Evolutionary conservation across 2,888 invertebrate genomes (phyloP).

Genomic region (Sphaerophoria rueppellii): DNA sequence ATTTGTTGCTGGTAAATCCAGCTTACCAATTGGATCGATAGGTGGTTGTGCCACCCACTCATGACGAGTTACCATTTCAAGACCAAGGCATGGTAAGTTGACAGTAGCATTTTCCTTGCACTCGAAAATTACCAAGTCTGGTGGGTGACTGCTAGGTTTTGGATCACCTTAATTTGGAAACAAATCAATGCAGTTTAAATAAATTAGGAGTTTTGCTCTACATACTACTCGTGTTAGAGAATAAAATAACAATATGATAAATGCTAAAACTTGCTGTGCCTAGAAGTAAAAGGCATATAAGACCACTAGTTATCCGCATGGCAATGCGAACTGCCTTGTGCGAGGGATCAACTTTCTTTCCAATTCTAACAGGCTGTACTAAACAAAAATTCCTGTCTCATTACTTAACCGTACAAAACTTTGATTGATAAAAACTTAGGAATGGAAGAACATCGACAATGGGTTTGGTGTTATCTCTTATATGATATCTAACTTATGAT

Average conservation of each 20-base stretch:
- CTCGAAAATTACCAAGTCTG: not conserved
- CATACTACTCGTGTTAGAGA: constrained; percentile 50
- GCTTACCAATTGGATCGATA: constrained; percentile 27
- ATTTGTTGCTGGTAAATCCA: constrained; percentile 11
- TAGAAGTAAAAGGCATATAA: constrained; percentile 26
- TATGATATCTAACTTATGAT: no score
- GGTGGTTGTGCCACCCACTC: constrained; percentile 56
- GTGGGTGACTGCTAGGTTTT: not conserved
- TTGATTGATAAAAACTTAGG: no score
- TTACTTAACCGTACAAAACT: no score
- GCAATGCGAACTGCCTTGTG: not conserved
- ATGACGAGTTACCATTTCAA: constrained; percentile 47
- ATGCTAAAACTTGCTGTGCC: constrained; percentile 39
- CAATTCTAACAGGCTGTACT: no score
- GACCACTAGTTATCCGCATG: constrained; percentile 28
- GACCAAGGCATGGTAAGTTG: constrained; percentile 48
- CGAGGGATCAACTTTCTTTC: no score
- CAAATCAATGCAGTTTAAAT: not conserved
- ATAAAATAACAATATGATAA: constrained; percentile 42
- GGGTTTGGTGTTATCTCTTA: no score
- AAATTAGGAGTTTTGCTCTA: not conserved
- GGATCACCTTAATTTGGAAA: constrained; percentile 20
- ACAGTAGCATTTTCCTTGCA: constrained; percentile 32
- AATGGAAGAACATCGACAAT: no score
- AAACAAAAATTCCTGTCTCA: no score